These are phyloP conservation scores for Oriolus oriolus DNA, from an alignment of 2,113 vertebrate genomes.

Conservation along the genomic window DNA sequence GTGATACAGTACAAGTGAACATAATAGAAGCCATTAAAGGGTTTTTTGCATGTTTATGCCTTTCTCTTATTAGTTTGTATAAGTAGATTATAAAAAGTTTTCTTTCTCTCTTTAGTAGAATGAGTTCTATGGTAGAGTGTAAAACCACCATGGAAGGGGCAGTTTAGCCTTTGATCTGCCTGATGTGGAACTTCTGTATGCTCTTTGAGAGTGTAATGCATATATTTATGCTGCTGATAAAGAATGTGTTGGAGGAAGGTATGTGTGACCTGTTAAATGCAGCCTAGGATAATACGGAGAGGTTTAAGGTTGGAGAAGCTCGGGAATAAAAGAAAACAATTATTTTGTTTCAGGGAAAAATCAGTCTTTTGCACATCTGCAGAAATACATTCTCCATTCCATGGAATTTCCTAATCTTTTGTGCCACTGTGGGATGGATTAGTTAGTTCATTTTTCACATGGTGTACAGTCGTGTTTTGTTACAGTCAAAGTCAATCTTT, in stretches of 20 bases:
- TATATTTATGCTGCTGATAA: background rate
- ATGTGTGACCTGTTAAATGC: constrained; percentile 1
- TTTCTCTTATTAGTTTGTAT: background rate
- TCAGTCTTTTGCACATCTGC: background rate
- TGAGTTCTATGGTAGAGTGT: background rate
- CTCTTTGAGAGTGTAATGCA: background rate
- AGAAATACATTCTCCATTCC: background rate
- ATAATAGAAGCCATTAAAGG: background rate
- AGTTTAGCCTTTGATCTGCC: background rate
- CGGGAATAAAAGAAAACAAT: background rate
- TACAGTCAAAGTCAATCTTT: background rate
- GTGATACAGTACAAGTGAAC: background rate
- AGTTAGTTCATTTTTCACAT: constrained; percentile 54
- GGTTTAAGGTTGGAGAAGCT: background rate
- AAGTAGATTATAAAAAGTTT: background rate
- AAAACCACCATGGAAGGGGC: background rate
- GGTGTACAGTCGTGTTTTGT: constrained; percentile 7
- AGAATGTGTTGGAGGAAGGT: background rate
- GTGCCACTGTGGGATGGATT: constrained; percentile 55
- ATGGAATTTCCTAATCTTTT: constrained; percentile 20
- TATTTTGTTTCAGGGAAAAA: background rate
- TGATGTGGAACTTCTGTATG: background rate
- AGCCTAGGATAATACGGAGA: constrained; percentile 8
- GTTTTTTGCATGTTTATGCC: background rate
- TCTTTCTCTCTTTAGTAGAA: background rate